Evolutionary conservation across 2,113 vertebrate genomes (phyloP), one percentile per base, ranked within the genome.

Genomic region (Notarius quadriscutis): DNA sequence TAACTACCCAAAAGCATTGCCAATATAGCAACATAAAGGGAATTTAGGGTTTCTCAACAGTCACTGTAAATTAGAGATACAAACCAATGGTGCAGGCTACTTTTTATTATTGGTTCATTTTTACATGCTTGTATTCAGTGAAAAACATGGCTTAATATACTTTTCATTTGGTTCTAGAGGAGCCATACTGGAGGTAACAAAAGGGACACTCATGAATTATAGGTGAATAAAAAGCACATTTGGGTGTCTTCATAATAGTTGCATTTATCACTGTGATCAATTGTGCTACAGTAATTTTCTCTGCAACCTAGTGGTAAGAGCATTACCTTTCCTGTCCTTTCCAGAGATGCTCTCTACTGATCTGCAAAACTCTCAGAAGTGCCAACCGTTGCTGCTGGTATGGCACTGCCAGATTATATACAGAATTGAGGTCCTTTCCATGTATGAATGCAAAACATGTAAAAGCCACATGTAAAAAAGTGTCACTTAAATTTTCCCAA

Each of bases 371-470:
- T 88, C 75, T 89, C 69, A 22, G 74, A 89, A 91, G 89, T 87
- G 88, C 92, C 93, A 95, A 93, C 93, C 94, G 93, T 89, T 90
- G 88, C 80, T 90, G 86, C 91, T 93, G 89, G 89, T 90, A 92
- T 87, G 75, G 79, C 89, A 86, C 89, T 89, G 90, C 89, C 88
- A 89, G 87, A 86, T 17, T 69, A 87, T 91, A 90, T 90, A 88
- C 77, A 87, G 65, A 81, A 84, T 81, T 72, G 84, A 79, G 81
- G 60, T 15, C 25, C 75, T 79, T 87, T 57, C 20, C 34, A 18
- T 72, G 77, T 17, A 55, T 55, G 25, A 79, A 6, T 41, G 41
- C 41, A 41, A 41, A 41, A 41, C 41, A 41, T 41, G 41, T 41
- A 41, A 41, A 41, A 41, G 41, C 41, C 41, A 41, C 41, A 41